Percentiles rank a stretch among this genome's conserved stretches.
phyloP scores from a whole-genome alignment of 2,113 vertebrate genomes.

The Embiotoca jacksoni region DNA sequence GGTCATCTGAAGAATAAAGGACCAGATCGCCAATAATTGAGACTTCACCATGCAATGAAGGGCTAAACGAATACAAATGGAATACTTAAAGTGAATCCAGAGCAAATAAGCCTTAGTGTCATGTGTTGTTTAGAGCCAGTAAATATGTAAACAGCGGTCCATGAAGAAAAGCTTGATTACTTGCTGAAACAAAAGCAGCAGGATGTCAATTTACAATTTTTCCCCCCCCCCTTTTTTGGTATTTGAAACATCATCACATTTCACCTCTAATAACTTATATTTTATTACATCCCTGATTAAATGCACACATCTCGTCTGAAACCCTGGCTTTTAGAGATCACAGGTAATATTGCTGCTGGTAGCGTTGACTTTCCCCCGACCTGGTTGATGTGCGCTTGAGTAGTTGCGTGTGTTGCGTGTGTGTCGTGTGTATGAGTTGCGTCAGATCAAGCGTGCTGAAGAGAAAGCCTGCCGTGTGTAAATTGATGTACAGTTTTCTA shows the following conservation, averaged over 20 bases:
- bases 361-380: conserved; percentile 21
- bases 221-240: background rate
- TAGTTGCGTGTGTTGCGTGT: conserved; percentile 50
- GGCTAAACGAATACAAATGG: background rate
- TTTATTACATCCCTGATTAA: conserved; percentile 12
- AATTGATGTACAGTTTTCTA: conserved; percentile 76
- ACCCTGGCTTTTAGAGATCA: conserved; percentile 29
- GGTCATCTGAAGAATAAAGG: background rate
- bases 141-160: background rate
- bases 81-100: background rate
- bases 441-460: conserved; percentile 59
- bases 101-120: background rate
- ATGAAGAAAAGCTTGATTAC: background rate
- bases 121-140: background rate
- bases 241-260: background rate
- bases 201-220: too few relatives aligned
- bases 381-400: conserved; percentile 52
- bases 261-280: conserved; percentile 5
- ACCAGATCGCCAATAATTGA: conserved; percentile 30
- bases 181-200: conserved; percentile 5
- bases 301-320: conserved; percentile 25
- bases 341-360: conserved; percentile 68
- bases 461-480: conserved; percentile 69
- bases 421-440: conserved; percentile 54
- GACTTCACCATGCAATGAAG: conserved; percentile 25